A percentile compares a stretch with the other conserved stretches of the same genome.
Evolutionary conservation across 1,140 invertebrate species (phyloP).

Genomic region (Oreohelix idahoensis): DNA sequence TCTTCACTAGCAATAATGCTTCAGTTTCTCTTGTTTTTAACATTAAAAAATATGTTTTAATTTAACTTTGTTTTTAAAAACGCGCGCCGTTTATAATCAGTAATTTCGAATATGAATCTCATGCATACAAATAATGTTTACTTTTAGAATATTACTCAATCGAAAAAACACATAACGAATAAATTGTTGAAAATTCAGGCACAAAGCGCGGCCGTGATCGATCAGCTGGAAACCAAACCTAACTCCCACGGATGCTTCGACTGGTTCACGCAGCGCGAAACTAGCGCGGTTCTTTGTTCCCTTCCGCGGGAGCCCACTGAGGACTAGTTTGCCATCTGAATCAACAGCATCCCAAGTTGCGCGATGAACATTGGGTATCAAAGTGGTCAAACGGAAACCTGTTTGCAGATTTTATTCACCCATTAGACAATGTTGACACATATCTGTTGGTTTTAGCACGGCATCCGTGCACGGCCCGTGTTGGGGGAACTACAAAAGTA

Average conservation of each 20-base stretch:
- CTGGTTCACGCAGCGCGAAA: not conserved
- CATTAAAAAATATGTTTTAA: not conserved
- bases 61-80: not conserved
- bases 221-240: not conserved
- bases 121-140: not conserved
- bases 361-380: not conserved
- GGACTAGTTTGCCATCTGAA: not conserved
- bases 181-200: not conserved
- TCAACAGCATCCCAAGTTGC: slow-evolving; percentile 5
- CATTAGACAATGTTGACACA: slow-evolving; percentile 4
- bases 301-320: not conserved
- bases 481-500: not conserved
- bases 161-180: not conserved
- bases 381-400: not conserved
- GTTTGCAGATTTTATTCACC: not conserved
- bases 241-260: not conserved
- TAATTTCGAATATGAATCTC: not conserved
- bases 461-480: not conserved
- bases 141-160: not conserved
- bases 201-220: not conserved
- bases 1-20: no score
- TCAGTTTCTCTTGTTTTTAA: no score
- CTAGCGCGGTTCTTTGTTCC: not conserved
- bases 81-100: not conserved
- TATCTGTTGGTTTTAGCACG: slow-evolving; percentile 12